These are phyloP conservation scores for Ethmia dodecea DNA, from an alignment of 2,888 invertebrate genomes.

Conservation along the genomic window DNA sequence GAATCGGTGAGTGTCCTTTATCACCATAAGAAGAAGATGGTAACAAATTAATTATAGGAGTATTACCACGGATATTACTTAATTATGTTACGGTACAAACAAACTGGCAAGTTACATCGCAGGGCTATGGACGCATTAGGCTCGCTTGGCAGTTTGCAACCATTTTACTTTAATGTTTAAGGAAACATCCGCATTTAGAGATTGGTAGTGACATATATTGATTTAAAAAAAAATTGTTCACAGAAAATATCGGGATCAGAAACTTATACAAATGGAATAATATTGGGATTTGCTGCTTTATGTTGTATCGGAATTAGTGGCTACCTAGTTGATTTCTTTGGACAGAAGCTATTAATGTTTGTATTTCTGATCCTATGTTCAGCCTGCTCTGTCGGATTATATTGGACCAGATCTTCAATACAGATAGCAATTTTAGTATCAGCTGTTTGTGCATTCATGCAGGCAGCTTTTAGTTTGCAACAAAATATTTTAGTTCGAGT, in stretches of 20 bases:
- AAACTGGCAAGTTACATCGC: too few species aligned
- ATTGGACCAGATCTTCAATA: conserved; percentile 38
- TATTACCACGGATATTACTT: too few species aligned
- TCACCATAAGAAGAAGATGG: too few species aligned
- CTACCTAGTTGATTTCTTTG: conserved; percentile 29
- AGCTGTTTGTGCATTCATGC: conserved; percentile 37
- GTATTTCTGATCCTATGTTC: conserved; percentile 27
- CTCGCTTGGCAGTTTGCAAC: too few species aligned
- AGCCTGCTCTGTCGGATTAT: conserved; percentile 30
- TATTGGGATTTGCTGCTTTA: conserved; percentile 33
- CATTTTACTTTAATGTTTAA: too few species aligned
- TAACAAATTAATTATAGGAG: too few species aligned
- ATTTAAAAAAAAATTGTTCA: too few species aligned
- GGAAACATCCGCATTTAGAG: too few species aligned
- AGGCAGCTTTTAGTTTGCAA: conserved; percentile 35
- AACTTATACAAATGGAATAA: conserved; percentile 40
- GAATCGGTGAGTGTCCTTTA: too few species aligned
- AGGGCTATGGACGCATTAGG: too few species aligned
- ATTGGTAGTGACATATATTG: too few species aligned
- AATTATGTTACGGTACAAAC: too few species aligned
- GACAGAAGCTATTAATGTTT: conserved; percentile 36
- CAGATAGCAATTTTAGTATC: conserved; percentile 40
- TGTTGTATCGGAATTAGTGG: conserved; percentile 28
- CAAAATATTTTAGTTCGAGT: conserved; percentile 39
- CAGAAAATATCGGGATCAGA: conserved; percentile 40